Base-by-base conservation (phyloP, 2,113 vertebrate species). In the Caracal caracal region DNA sequence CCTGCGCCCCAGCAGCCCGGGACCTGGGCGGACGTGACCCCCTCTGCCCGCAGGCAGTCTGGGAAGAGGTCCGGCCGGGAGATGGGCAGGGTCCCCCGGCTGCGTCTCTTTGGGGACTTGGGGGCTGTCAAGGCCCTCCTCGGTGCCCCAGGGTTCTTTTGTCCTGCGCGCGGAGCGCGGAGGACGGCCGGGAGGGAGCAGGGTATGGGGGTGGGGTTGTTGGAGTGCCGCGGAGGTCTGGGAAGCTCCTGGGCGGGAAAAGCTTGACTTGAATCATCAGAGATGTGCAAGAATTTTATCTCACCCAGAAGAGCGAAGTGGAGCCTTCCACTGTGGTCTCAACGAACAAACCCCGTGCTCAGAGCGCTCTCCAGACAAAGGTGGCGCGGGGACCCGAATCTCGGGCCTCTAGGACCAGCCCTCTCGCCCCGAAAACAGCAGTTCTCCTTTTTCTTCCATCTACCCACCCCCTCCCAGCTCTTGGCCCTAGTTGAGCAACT, bases 181-280 rank as follows among this genome's bases (percentile, higher is more conserved):
- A 88, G 94, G 96, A 96, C 73, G 19, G 80, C 88, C 63, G 3
- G 84, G 70, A 95, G 81, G 71, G 97, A 94, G 73, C 6, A 40
- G 24, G 20, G 76, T 24, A 65, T 91, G 95, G 97, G 96, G 97
- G 96, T 95, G 93, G 97, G 97, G 97, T 80, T 93, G 81, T 79
- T 79, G 61, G 88, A 93, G 91, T 70, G 3, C 88, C 11, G 40
- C 24, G 43, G 94, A 92, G 93, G 82, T 88, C 95, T 53, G 59
- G 59, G 79, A 88, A 83, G 95, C 61, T 78, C 93, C 96, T 88
- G 80, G 96, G 98, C 97, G 97, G 97, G 97, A 98, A 97, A 97
- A 87, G 93, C 96, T 88, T 65, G 49, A 66, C 40, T 51, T 1
- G 37, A 89, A 94, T 30, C 73, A 22, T 51, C 53, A 22, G 83